Conservation (phyloP, 1,140 invertebrate species). For the Aphidius gifuensis region DNA sequence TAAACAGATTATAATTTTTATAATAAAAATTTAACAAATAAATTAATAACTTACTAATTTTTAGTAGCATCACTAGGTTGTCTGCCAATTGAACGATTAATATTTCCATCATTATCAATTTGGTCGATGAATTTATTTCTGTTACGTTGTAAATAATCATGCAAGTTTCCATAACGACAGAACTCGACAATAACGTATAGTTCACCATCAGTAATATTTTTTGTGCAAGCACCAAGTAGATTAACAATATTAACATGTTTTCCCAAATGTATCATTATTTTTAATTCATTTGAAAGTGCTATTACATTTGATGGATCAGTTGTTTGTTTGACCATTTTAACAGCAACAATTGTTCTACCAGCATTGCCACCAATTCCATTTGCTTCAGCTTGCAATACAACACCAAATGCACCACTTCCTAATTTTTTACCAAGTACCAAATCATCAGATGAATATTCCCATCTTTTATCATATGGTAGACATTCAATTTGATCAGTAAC, state of each 20-base stretch:
- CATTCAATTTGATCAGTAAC: slow-evolving; percentile 89
- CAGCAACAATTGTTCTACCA: slow-evolving; percentile 70
- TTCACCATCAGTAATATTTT: slow-evolving; percentile 87
- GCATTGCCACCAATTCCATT: slow-evolving; percentile 71
- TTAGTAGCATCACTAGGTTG: slow-evolving; percentile 54
- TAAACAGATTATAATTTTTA: background rate
- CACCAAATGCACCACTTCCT: slow-evolving; percentile 88
- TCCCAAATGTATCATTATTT: slow-evolving; percentile 93
- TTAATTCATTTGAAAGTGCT: slow-evolving; percentile 85
- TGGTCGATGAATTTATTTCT: slow-evolving; percentile 78
- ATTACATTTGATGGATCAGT: slow-evolving; percentile 71
- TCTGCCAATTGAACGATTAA: slow-evolving; percentile 64
- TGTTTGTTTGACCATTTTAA: slow-evolving; percentile 82
- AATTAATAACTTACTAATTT: slow-evolving; percentile 42
- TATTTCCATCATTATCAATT: slow-evolving; percentile 65
- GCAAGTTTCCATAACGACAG: slow-evolving; percentile 85
- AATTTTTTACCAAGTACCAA: slow-evolving; percentile 84
- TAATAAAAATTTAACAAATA: background rate
- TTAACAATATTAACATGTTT: slow-evolving; percentile 95
- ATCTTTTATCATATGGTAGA: slow-evolving; percentile 85
- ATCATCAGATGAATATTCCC: slow-evolving; percentile 84
- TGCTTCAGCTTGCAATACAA: slow-evolving; percentile 85
- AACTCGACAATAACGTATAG: slow-evolving; percentile 90
- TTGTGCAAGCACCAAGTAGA: slow-evolving; percentile 88
- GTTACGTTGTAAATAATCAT: slow-evolving; percentile 79